Percentiles rank a stretch among this genome's conserved stretches.
Evolutionary conservation across 2,797 vertebrate genomes (phyloP).

Genomic region (Eospalax fontanierii): DNA sequence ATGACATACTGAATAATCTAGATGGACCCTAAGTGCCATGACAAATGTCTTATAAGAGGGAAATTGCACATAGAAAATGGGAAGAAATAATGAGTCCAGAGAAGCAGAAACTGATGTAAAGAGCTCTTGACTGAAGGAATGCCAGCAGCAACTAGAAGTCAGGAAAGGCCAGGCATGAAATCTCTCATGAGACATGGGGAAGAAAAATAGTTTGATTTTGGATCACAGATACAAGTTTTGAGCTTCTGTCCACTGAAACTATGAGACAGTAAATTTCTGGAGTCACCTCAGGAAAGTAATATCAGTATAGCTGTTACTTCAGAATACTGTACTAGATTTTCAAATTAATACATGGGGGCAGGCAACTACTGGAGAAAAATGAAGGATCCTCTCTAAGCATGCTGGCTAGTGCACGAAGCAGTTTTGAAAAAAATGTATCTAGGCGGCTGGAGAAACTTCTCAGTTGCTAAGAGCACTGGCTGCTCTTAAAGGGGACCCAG

Average conservation of each 20-base stretch:
- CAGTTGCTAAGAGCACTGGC: too few relatives aligned
- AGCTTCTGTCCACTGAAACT: not conserved
- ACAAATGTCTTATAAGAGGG: not conserved
- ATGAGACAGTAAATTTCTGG: not conserved
- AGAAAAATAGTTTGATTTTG: not conserved
- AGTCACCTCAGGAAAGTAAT: not conserved
- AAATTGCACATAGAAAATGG: not conserved
- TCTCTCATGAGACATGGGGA: not conserved
- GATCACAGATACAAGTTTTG: not conserved
- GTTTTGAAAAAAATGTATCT: not conserved
- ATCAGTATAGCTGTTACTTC: not conserved
- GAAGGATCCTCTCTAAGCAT: not conserved
- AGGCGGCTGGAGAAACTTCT: too few relatives aligned
- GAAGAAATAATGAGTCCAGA: fast-evolving
- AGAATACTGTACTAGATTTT: not conserved
- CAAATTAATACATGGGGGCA: not conserved
- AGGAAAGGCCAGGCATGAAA: not conserved
- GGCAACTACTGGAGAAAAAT: not conserved
- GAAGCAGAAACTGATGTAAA: not conserved
- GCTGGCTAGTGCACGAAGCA: not conserved
- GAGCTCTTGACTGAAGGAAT: not conserved
- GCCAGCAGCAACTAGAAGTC: not conserved
- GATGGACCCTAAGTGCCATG: not conserved
- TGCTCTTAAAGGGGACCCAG: too few relatives aligned
- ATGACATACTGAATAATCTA: not conserved